Evolutionary conservation across 2,113 vertebrate genomes (phyloP), one percentile per base, ranked within the genome.

Genomic region (Dermatemys mawii): DNA sequence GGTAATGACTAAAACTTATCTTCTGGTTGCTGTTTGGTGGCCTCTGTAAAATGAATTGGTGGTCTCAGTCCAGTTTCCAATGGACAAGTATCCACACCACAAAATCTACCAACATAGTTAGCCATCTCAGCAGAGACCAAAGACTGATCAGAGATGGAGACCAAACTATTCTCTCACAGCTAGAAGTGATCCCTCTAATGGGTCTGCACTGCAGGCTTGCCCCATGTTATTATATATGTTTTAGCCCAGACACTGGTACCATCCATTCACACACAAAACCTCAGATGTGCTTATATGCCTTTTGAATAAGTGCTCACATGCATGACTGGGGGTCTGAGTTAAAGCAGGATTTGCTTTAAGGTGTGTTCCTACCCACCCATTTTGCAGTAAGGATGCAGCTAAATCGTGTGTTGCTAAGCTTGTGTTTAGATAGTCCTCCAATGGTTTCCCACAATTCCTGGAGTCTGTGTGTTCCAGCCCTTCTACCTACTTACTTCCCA

Each of bases 31-130:
- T 93, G 82, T 81, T 90, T 44, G 32, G 80, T 88, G 49, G 7
- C 49, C 35, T 93, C 48, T 94, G 81, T 87, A 83, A 46, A 89
- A 49, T 90, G 57, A 84, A 90, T 38, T 82, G 35, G 87, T 75
- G 76, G 17, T 1, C 2, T 85, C 76, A 90, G 81, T 82, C 44
- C n/a, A 73, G 27, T 92, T 93, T 87, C 48, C 38, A 89, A 44
- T 83, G 44, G n/a, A 57, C 41, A 91, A 87, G 55, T 89, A 79
- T 3, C 29, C 90, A 70, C 57, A 93, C 0, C 50, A 93, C 44
- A 87, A 92, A 78, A 86, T 51, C 84, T 24, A 11, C 83, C 7
- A 0, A 70, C 11, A 60, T 50, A 78, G 29, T 89, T 89, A 80
- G 35, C 4, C 0, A 63, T 89, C 60, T 46, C n/a, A 70, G 63